These are phyloP conservation scores for Calliphora vomitoria DNA, from an alignment of 2,888 invertebrate genomes.

Conservation along the genomic window DNA sequence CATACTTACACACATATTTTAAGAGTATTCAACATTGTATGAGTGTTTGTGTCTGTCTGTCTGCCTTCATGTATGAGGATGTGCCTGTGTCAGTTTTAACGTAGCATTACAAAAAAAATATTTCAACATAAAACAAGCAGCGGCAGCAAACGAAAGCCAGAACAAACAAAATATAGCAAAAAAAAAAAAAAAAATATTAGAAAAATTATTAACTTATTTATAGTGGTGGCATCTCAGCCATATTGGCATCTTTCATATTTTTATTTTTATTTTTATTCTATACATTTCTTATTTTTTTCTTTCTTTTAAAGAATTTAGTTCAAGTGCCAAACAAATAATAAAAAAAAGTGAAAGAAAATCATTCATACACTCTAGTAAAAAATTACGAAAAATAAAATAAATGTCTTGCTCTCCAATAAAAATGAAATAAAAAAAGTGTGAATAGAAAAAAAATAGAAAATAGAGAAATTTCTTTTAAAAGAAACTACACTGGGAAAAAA, in stretches of 20 bases:
- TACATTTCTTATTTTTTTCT: slow-evolving; percentile 4
- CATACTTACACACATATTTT: too few species aligned
- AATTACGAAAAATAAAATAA: slow-evolving; percentile 59
- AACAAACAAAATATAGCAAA: slow-evolving; percentile 9
- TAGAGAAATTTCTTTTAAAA: slow-evolving; percentile 13
- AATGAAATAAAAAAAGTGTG: slow-evolving; percentile 55
- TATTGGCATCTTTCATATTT: slow-evolving; percentile 69
- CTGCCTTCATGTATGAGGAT: not conserved
- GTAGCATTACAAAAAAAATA: not conserved
- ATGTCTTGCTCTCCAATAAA: slow-evolving; percentile 53
- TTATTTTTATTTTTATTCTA: slow-evolving; percentile 32
- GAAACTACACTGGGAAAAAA: slow-evolving; percentile 32
- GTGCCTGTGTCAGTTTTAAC: not conserved
- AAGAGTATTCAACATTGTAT: not conserved
- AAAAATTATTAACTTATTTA: slow-evolving; percentile 51
- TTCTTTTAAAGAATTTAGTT: slow-evolving; percentile 73
- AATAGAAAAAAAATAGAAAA: slow-evolving; percentile 48
- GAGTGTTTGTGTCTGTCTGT: not conserved
- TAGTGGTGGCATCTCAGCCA: slow-evolving; percentile 64
- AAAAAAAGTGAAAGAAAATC: slow-evolving; percentile 57
- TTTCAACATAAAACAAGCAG: not conserved
- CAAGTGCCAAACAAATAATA: slow-evolving; percentile 75
- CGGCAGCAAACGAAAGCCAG: not conserved
- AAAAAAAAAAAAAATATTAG: too few species aligned
- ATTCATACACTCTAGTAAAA: slow-evolving; percentile 30